Evolutionary conservation across 2,888 invertebrate species (phyloP), one percentile per base, ranked within the genome.

Genomic region (Cheiracanthium punctorium): DNA sequence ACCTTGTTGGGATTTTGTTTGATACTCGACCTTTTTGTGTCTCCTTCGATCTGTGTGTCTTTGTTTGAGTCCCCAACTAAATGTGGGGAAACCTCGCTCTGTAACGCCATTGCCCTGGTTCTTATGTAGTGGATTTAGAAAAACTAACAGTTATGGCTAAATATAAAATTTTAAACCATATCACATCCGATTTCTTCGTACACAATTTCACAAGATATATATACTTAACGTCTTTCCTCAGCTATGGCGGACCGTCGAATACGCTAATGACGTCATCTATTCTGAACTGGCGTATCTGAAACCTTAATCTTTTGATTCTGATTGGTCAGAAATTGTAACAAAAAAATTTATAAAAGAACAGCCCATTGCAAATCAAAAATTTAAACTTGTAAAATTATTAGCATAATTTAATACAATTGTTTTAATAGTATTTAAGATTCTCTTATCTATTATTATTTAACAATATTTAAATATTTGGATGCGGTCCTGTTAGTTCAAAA

Each of bases 21-120:
- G 86, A 88, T 90, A 90, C 90, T 90, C 89, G 89, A 90, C 90
- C 90, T 90, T 90, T 90, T 88, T 88, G 89, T 90, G 88, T 89
- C 90, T 89, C 89, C 90, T 75, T 89, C 88, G 88, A 87, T 88
- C 82, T 87, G 58, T 88, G 80, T 89, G 80, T 89, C 89, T 87
- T 88, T 89, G 89, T 89, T 88, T 79, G 84, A 81, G 88, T 82
- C 88, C 89, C 89, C 89, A 41, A 89, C 88, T 84, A 88, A 80
- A 81, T 88, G 88, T 87, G 88, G 89, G 89, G 89, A 89, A 89
- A 90, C 89, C 89, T 90, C 90, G 88, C 90, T 90, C 90, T 90
- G 90, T 89, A 90, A 90, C 90, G 90, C 89, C 90, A 90, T 90
- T 89, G 86, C 84, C 84, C 86, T 71, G 71, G 64, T 70, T 64